A percentile compares a stretch with the other conserved stretches of the same genome.
Conservation (phyloP, 2,113 vertebrate genomes). For the Trachemys scripta region DNA sequence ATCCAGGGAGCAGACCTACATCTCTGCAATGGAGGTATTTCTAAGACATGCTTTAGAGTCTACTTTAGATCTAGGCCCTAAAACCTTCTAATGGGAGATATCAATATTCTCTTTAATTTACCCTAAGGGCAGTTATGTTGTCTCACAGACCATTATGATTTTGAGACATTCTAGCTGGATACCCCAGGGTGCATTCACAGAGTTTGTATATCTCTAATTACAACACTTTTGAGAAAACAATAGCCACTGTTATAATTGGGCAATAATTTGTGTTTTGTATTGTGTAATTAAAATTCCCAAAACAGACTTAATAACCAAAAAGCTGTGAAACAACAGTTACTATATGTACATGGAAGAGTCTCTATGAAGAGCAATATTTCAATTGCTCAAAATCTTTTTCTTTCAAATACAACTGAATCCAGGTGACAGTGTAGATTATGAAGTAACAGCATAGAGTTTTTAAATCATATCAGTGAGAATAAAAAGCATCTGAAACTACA, state of each 20-base stretch:
- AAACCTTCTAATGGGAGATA: neutral
- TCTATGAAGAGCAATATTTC: neutral
- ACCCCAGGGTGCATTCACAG: neutral
- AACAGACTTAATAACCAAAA: neutral
- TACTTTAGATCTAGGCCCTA: no score
- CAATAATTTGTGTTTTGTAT: neutral
- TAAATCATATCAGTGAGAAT: constrained; percentile 34
- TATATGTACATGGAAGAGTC: neutral
- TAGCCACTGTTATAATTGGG: neutral
- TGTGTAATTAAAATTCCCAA: neutral
- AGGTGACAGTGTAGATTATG: neutral
- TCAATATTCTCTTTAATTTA: neutral
- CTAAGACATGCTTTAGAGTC: no score
- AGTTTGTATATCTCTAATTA: neutral
- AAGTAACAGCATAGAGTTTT: neutral
- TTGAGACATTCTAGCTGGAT: neutral
- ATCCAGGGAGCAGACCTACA: neutral
- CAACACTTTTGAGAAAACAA: neutral
- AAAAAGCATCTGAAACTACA: neutral
- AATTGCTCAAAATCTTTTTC: constrained; percentile 15
- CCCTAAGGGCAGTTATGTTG: neutral
- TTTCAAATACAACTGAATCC: neutral
- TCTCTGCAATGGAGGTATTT: no score
- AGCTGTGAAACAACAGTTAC: neutral
- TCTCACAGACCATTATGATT: neutral